These are phyloP conservation scores for Micrasema longulum DNA, from an alignment of 1,140 invertebrate genomes.

Conservation along the genomic window DNA sequence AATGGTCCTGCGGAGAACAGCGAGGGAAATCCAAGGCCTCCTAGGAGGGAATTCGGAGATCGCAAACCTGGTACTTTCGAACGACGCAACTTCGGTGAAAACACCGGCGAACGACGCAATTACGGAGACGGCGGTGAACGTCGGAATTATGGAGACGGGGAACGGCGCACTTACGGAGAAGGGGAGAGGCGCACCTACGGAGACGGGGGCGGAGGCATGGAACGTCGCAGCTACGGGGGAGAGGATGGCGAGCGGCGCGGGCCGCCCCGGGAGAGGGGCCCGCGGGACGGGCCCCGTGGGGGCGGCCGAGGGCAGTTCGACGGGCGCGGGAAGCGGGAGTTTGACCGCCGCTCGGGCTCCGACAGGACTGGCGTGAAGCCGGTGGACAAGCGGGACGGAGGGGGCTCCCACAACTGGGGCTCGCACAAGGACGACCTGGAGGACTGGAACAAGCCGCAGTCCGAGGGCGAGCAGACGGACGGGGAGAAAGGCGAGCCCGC, in stretches of 20 bases:
- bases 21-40: conserved; percentile 34
- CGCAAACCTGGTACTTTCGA: conserved; percentile 42
- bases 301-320: conserved; percentile 68
- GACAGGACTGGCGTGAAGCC: conserved; percentile 95
- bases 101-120: conserved; percentile 34
- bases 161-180: conserved; percentile 35
- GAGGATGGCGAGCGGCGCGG: conserved; percentile 59
- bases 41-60: conserved; percentile 42
- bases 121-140: conserved; percentile 37
- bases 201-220: conserved; percentile 61
- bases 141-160: conserved; percentile 36
- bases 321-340: conserved; percentile 88
- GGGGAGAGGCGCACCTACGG: conserved; percentile 50
- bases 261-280: conserved; percentile 61
- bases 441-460: conserved; percentile 70
- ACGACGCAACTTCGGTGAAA: conserved; percentile 40
- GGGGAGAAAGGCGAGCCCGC: conserved; percentile 68
- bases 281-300: conserved; percentile 62
- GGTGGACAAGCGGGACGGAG: conserved; percentile 93
- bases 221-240: conserved; percentile 72
- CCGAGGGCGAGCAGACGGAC: conserved; percentile 65
- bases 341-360: conserved; percentile 93
- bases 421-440: conserved; percentile 92
- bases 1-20: conserved; percentile 43
- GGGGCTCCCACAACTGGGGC: conserved; percentile 95